Evolutionary conservation across 37 sponge, comb jelly and placozoan species (phyloP).

Genomic region (Hormiphora californensis): DNA sequence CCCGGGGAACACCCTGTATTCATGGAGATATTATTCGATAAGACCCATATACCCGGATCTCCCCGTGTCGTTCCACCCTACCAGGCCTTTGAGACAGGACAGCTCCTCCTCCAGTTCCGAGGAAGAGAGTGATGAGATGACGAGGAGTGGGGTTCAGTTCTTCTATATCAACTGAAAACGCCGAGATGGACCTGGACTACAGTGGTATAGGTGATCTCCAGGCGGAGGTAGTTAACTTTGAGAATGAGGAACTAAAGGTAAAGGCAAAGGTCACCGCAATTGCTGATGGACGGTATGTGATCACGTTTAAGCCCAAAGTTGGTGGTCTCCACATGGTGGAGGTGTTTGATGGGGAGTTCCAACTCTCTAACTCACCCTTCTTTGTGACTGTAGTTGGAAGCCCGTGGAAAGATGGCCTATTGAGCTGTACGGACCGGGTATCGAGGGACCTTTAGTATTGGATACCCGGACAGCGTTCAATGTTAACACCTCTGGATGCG

Average conservation of each 20-base stretch:
- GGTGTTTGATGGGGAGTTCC: slow-evolving; percentile 7
- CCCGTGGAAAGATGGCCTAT: slow-evolving; percentile 10
- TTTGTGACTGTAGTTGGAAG: neutral
- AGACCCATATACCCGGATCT: neutral
- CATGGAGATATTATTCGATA: slow-evolving; percentile 13
- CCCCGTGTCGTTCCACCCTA: neutral
- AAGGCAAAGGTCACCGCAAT: slow-evolving; percentile 14
- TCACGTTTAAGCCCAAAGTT: neutral
- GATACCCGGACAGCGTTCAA: neutral
- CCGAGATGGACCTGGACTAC: neutral
- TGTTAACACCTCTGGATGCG: neutral
- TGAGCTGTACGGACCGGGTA: neutral
- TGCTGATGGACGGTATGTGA: neutral
- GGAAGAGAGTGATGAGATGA: neutral
- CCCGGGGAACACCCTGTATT: neutral
- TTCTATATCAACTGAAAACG: neutral
- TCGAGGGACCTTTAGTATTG: neutral
- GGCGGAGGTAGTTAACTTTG: neutral
- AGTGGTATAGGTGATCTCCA: neutral
- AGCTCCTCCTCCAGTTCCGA: neutral
- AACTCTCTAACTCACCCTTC: neutral
- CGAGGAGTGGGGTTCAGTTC: neutral
- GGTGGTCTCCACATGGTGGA: neutral
- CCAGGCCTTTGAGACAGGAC: neutral
- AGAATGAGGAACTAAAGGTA: slow-evolving; percentile 3